These are phyloP conservation scores for Mythimna albipuncta DNA, from an alignment of 2,888 invertebrate species.

Conservation along the genomic window DNA sequence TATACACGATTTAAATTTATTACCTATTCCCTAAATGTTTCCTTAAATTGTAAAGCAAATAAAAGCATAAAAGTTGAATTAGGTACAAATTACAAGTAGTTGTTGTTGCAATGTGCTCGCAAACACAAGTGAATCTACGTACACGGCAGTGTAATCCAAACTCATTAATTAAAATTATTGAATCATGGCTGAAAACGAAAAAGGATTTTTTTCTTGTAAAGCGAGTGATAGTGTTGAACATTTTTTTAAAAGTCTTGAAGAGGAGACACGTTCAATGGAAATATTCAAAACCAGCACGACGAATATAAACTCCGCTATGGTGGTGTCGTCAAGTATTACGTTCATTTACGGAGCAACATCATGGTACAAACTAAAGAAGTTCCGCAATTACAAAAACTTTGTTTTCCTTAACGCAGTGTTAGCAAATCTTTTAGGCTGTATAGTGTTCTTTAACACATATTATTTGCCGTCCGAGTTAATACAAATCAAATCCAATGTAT, in stretches of 20 bases:
- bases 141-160: background rate
- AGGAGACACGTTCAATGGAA: background rate
- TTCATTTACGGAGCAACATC: conserved; percentile 6
- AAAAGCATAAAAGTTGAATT: background rate
- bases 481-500: background rate
- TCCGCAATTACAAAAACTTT: conserved; percentile 22
- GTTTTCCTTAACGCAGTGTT: conserved; percentile 1
- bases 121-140: background rate
- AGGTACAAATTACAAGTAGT: background rate
- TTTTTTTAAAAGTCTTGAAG: background rate
- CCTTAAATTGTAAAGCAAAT: background rate
- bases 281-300: background rate
- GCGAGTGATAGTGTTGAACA: background rate
- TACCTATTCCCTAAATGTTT: background rate
- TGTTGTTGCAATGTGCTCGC: background rate
- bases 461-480: background rate
- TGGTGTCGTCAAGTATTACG: background rate
- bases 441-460: background rate
- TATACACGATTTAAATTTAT: background rate
- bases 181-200: background rate
- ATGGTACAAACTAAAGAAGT: background rate
- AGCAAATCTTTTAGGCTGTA: background rate
- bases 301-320: background rate
- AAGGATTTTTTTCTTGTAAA: background rate
- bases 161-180: background rate